Conservation (phyloP, 1,140 invertebrate genomes). For the Drosophila ironensis region DNA sequence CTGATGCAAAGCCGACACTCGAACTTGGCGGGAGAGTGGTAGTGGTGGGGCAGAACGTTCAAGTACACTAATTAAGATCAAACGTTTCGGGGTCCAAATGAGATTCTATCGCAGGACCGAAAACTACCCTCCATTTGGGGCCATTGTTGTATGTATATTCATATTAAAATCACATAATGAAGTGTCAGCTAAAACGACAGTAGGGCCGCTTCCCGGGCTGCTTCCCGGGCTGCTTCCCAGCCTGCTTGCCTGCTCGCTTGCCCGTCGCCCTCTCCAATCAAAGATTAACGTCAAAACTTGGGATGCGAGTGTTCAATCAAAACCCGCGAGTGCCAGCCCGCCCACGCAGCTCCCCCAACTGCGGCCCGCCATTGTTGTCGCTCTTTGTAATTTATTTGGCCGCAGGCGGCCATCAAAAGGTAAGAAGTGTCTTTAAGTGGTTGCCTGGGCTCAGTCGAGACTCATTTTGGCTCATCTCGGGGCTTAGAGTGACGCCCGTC, state of each 20-base stretch:
- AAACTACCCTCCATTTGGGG: slow-evolving; percentile 17
- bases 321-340: slow-evolving; percentile 26
- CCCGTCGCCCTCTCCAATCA: slow-evolving; percentile 43
- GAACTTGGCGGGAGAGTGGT: slow-evolving; percentile 24
- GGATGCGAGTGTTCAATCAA: slow-evolving; percentile 75
- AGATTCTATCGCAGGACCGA: slow-evolving; percentile 53
- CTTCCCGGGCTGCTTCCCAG: not conserved
- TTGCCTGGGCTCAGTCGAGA: slow-evolving; percentile 13
- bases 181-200: slow-evolving; percentile 69
- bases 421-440: slow-evolving; percentile 58
- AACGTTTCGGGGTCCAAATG: slow-evolving; percentile 63
- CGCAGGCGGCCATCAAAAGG: slow-evolving; percentile 64
- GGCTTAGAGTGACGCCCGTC: slow-evolving; percentile 32
- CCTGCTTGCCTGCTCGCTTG: not conserved
- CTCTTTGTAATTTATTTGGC: slow-evolving; percentile 56
- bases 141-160: slow-evolving; percentile 50
- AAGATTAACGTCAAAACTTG: slow-evolving; percentile 77
- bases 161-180: slow-evolving; percentile 79
- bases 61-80: slow-evolving; percentile 80
- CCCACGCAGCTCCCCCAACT: not conserved
- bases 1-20: slow-evolving; percentile 75
- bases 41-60: slow-evolving; percentile 48
- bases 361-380: slow-evolving; percentile 41
- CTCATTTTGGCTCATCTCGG: slow-evolving; percentile 29
- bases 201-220: too few species aligned